Base-by-base conservation (phyloP, 2,113 vertebrate species). In the Sapayoa aenigma region DNA sequence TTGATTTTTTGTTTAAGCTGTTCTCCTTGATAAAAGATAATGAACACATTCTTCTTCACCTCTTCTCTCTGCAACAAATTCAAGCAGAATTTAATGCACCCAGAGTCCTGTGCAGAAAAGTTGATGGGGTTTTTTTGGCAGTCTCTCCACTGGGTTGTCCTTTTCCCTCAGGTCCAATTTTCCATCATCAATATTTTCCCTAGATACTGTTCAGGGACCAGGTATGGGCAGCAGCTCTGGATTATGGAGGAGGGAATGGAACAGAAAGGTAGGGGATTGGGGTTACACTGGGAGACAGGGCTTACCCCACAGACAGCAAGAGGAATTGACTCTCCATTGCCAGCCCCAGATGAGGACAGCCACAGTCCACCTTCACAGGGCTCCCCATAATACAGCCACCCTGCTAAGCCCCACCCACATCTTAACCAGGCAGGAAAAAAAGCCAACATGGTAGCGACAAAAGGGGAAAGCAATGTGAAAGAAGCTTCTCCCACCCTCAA, bases 11-110 rank as follows among this genome's bases (percentile, higher is more conserved):
- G 97, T 83, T 97, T 98, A 58, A 98, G 98, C 74, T 98, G 98
- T 33, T 98, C 98, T 80, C 98, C 98, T 97, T 98, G 98, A 71
- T 98, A 98, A 97, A 98, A 98, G 92, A 98, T 98, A 94, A 98
- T 98, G 95, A 98, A 98, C 52, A 98, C 97, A 1, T 98, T 98
- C 97, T 98, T 98, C 88, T 98, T 98, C 73, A 98, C 93, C 69
- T 98, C 97, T 97, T 98, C 98, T 96, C 97, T 98, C 98, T 98
- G 95, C 65, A 96, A 98, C 20, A 33, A 95, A 94, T 82, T 59
- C 65, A 91, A 87, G 17, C 14, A 85, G 72, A 91, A 82, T 89
- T 84, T 82, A 90, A 82, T 24, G 15, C 28, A 74, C 14, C 2
- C 14, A 20, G 16, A 47, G 21, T 37, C 24, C 7, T 6, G 49